Evolutionary conservation across 1,140 invertebrate species (phyloP), one percentile per base, ranked within the genome.

Genomic region (Drosophila funebris): DNA sequence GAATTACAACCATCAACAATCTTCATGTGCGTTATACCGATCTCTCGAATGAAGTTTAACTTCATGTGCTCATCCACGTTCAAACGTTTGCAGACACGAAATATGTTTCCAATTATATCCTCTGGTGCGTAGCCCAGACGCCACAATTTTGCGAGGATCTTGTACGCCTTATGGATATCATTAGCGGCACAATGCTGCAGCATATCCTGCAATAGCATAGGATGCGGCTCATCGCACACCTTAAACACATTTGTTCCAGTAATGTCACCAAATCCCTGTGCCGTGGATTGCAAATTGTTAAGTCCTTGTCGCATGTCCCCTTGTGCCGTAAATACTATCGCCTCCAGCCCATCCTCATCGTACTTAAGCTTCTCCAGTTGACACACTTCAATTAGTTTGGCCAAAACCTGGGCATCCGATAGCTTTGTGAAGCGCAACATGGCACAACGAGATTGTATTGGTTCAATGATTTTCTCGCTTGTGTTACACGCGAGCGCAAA

Each of bases 171-270:
- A 58, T 96, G 95, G 70, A 99, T 96, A 72, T 99, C 95, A 36
- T 95, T 95, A 48, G 95, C 92, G 0, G 94, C 93, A 92, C 98
- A 99, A 82, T 95, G 94, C 60, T 97, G 94, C 50, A 99, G 92
- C 97, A 99, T 99, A 73, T 96, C 95, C 92, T 97, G 96, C 7
- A 99, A 95, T 0, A 98, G 90, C 67, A 99, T 93, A 5, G 99
- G 99, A 94, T 99, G 98, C 0, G 99, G 99, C 92, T 99, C 98
- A 93, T 99, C 99, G 92, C 99, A 99, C 11, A 99, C 98, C 94
- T 99, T 99, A 89, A 99, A 99, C n/a, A 99, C 99, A 94, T 99
- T 98, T 87, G 97, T 96, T 67, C 95, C 95, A 73, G 96, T 98
- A 1, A 99, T 95, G 88, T 96, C 95, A 4, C 95, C 96, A 94